A percentile compares a stretch with the other conserved stretches of the same genome.
These are phyloP conservation scores for Podabrus alpinus DNA, from an alignment of 2,888 invertebrate genomes.

Conservation along the genomic window DNA sequence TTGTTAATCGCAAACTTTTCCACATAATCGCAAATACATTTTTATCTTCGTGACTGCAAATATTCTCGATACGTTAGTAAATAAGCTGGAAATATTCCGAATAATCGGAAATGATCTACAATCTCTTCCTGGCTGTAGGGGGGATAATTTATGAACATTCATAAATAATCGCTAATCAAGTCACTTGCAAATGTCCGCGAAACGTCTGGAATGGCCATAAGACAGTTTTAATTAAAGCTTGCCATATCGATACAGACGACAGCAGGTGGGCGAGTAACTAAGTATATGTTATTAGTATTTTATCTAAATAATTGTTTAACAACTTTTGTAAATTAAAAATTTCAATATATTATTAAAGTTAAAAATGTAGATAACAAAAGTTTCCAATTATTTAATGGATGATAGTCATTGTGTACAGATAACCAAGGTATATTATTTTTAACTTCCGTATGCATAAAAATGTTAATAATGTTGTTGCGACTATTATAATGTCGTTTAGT, in stretches of 20 bases:
- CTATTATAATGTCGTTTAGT: neutral
- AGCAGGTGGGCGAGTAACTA: constrained; percentile 5
- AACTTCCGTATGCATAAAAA: neutral
- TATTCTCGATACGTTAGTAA: neutral
- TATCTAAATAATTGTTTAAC: constrained; percentile 9
- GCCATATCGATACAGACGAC: neutral
- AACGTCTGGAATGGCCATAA: neutral
- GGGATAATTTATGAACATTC: neutral
- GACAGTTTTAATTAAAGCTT: neutral
- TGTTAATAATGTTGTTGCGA: neutral
- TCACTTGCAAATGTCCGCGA: neutral
- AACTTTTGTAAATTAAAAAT: neutral
- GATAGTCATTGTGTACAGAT: no score
- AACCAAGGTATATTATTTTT: no score
- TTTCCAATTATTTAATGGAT: no score
- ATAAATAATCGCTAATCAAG: neutral
- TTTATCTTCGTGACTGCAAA: neutral
- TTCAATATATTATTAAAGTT: neutral
- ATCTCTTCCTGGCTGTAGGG: neutral
- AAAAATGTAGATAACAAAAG: neutral
- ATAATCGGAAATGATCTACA: neutral
- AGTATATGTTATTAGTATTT: constrained; percentile 2
- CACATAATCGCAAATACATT: neutral
- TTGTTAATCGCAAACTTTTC: neutral
- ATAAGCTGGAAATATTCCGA: no score